Percentiles rank a stretch among this genome's conserved stretches.
phyloP scores from a whole-genome alignment of 2,797 vertebrate species.

The Danio kyathit region DNA sequence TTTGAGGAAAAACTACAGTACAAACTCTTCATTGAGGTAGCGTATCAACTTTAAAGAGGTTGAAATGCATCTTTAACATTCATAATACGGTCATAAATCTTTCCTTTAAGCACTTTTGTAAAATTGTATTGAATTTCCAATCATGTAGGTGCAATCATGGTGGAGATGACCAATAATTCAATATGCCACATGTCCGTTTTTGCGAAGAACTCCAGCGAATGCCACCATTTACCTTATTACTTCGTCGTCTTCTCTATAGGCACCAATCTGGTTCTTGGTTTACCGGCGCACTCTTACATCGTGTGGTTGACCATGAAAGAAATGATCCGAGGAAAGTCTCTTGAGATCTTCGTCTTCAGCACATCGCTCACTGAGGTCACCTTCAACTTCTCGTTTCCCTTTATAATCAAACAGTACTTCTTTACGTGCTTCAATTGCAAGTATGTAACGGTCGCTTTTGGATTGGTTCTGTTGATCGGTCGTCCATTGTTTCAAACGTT shows the following conservation, averaged over 20 bases:
- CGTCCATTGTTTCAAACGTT: slow-evolving; percentile 32
- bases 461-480: not conserved
- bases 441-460: not conserved
- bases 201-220: not conserved
- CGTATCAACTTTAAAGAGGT: no score
- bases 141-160: no score
- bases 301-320: slow-evolving; percentile 16
- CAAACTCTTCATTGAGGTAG: no score
- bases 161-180: no score
- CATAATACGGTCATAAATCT: no score
- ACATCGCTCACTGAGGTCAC: slow-evolving; percentile 6
- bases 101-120: no score
- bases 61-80: no score
- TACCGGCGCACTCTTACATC: not conserved
- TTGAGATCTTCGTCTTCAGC: slow-evolving; percentile 22
- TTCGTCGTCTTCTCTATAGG: not conserved
- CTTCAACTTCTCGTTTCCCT: not conserved
- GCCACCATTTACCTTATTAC: not conserved
- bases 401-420: slow-evolving; percentile 1
- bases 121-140: no score
- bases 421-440: not conserved
- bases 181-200: not conserved
- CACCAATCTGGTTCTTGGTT: not conserved
- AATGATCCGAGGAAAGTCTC: slow-evolving; percentile 11
- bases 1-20: no score